Conservation (phyloP, 1,140 invertebrate genomes). For the Sycobia sp. region DNA sequence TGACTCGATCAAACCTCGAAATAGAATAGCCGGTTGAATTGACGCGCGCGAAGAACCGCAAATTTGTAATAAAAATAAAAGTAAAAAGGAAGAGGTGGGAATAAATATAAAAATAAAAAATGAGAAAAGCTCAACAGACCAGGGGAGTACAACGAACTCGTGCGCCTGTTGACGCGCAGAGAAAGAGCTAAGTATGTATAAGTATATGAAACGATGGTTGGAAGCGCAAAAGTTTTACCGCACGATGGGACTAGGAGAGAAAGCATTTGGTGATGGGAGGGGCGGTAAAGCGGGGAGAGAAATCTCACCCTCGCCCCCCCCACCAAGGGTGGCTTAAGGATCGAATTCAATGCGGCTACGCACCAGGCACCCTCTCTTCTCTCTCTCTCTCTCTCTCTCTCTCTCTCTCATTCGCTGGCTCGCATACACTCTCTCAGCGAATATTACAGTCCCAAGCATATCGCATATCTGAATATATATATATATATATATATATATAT, state of each 20-base stretch:
- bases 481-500: no score
- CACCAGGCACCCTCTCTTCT: not conserved
- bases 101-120: not conserved
- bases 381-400: slow-evolving; percentile 12
- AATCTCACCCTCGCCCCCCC: slow-evolving; percentile 8
- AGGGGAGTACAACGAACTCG: not conserved
- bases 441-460: no score
- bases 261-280: slow-evolving; percentile 28
- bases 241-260: slow-evolving; percentile 13
- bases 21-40: no score
- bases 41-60: no score
- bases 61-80: no score
- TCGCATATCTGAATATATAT: no score
- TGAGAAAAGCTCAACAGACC: no score
- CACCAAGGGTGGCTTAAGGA: slow-evolving; percentile 30
- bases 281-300: slow-evolving; percentile 18
- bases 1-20: no score
- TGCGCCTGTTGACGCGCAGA: not conserved
- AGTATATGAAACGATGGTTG: no score
- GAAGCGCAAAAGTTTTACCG: slow-evolving; percentile 20
- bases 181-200: slow-evolving; percentile 3
- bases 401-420: not conserved
- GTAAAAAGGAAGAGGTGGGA: not conserved
- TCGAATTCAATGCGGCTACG: slow-evolving; percentile 34
- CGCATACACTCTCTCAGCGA: no score